These are phyloP conservation scores for Zaprionus inermis DNA, from an alignment of 1,140 invertebrate genomes.

Conservation along the genomic window DNA sequence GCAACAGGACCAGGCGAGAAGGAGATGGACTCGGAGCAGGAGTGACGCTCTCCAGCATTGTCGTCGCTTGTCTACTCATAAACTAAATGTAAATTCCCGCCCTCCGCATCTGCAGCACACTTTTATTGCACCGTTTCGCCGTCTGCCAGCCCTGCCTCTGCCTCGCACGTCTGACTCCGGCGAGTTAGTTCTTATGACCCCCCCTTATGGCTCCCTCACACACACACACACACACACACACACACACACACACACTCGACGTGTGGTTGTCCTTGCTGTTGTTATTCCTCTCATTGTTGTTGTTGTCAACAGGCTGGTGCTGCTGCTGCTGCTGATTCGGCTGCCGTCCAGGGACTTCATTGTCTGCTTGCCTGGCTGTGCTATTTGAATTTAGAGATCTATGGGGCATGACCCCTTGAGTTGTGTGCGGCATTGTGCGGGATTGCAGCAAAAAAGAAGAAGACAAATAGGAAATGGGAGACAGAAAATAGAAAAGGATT, in stretches of 20 bases:
- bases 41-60: slow-evolving; percentile 65
- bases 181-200: slow-evolving; percentile 34
- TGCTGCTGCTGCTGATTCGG: slow-evolving; percentile 58
- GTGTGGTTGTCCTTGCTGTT: slow-evolving; percentile 62
- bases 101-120: slow-evolving; percentile 60
- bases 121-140: slow-evolving; percentile 78
- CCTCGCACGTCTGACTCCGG: slow-evolving; percentile 17
- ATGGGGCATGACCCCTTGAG: slow-evolving; percentile 52
- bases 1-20: slow-evolving; percentile 15
- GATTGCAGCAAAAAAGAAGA: not conserved
- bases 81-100: slow-evolving; percentile 79
- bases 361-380: slow-evolving; percentile 42
- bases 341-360: slow-evolving; percentile 36
- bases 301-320: slow-evolving; percentile 73
- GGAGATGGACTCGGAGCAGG: slow-evolving; percentile 31
- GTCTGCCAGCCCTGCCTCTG: slow-evolving; percentile 27
- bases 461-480: not conserved
- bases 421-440: slow-evolving; percentile 31
- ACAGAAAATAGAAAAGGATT: not conserved
- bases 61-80: slow-evolving; percentile 81
- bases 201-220: not conserved
- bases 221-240: not conserved
- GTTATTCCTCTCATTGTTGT: slow-evolving; percentile 29
- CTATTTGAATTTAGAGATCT: slow-evolving; percentile 77
- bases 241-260: slow-evolving; percentile 40